Base-by-base conservation (phyloP, 2,888 invertebrate species). In the Cheilosia scutellata region DNA sequence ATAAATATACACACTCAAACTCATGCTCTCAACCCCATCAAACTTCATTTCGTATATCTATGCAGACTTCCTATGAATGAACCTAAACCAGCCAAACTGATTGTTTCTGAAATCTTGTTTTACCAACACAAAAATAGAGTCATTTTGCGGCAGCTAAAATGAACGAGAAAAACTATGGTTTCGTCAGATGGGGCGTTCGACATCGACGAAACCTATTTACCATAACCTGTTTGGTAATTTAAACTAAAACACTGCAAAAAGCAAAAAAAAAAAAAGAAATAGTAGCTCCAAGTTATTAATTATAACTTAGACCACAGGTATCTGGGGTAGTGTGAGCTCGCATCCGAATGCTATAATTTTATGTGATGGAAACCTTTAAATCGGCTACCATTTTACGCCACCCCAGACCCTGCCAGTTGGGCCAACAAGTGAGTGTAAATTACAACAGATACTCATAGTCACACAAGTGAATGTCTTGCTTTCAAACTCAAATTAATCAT, bases 201-300 rank as follows among this genome's bases (percentile, higher is more conserved):
- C 37, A 57, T 55, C 60, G 55, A 53, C 65, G 44, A 60, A 63
- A 62, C 53, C 53, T 65, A 71, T 60, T 80, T 76, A 71, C 42
- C 75, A 80, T 66, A 84, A 84, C 84, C 70, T 47, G 84, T 84
- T 79, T 72, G 63, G 44, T 72, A 55, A 60, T 71, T 80, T 49
- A 60, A 76, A 84, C 53, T 84, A 71, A 79, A 62, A 51, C 70
- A 75, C 33, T 60, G 49, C 16, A 58, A 63, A 65, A 53, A 63
- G 13, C n/a, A 33, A 31, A 44, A 13, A 42, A 40, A 58, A 58
- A 66, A 40, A 37, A 9, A 33, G 20, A n/a, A 53, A 74, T 70
- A 70, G 60, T 58, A 40, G 72, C 47, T 60, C 47, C 25, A 62
- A 16, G 62, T 76, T 76, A 76, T 80, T 80, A 79, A 74, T 74